These are phyloP conservation scores for Phrynocephalus vlangalii DNA, from an alignment of 2,797 vertebrate species.

Conservation along the genomic window DNA sequence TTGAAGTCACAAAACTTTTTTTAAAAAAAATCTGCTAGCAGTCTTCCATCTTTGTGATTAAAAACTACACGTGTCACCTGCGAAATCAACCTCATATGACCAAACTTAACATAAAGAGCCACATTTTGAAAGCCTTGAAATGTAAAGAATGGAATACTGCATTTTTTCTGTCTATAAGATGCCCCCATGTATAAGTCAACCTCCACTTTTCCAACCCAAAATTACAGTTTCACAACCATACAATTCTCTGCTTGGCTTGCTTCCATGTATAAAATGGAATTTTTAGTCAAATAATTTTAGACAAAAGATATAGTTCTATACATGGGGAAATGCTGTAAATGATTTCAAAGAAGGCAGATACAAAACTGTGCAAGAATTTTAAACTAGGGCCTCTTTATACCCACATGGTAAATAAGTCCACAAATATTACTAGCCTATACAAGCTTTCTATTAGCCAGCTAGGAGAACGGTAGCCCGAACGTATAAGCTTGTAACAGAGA, in stretches of 20 bases:
- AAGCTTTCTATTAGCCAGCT: neutral
- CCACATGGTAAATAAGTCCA: neutral
- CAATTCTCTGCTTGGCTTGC: too few species aligned
- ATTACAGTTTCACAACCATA: too few species aligned
- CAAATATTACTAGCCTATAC: neutral
- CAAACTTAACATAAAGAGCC: neutral
- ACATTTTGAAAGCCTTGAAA: too few species aligned
- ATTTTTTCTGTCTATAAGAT: too few species aligned
- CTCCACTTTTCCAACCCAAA: too few species aligned
- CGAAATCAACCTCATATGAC: neutral
- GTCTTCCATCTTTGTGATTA: neutral
- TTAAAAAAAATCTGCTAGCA: neutral
- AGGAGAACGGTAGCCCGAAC: neutral
- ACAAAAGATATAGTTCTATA: too few species aligned
- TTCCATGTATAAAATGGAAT: too few species aligned
- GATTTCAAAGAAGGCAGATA: neutral
- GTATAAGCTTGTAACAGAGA: neutral
- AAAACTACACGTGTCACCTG: neutral
- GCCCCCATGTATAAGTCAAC: too few species aligned
- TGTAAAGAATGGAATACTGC: neutral
- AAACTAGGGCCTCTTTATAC: neutral
- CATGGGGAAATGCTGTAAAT: too few species aligned
- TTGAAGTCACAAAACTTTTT: conserved; percentile 1
- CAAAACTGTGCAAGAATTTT: neutral
- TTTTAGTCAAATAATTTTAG: too few species aligned